A percentile compares a stretch with the other conserved stretches of the same genome.
Conservation (phyloP, 2,113 vertebrate species). For the Lasiurus cinereus region DNA sequence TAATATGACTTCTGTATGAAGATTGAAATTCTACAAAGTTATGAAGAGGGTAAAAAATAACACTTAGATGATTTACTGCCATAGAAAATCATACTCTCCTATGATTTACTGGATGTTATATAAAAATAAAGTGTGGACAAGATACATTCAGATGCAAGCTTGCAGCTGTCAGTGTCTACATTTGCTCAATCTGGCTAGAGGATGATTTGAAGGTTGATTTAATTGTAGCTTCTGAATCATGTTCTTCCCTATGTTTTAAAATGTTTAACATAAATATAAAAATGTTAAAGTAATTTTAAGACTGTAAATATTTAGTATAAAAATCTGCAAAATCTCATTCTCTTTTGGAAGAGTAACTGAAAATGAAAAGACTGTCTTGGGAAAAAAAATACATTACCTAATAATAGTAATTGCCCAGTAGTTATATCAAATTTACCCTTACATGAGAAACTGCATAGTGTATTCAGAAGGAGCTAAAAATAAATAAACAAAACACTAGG, state of each 20-base stretch:
- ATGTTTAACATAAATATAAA: conserved; percentile 81
- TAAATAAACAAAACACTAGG: neutral
- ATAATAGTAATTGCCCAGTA: conserved; percentile 36
- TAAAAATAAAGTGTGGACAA: conserved; percentile 62
- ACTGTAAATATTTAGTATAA: conserved; percentile 84
- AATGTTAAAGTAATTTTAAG: conserved; percentile 65
- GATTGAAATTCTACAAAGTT: conserved; percentile 56
- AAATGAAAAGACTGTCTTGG: conserved; percentile 35
- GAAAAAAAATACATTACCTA: conserved; percentile 58
- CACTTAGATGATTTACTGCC: conserved; percentile 72
- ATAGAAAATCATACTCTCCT: conserved; percentile 55
- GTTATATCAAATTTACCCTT: conserved; percentile 57
- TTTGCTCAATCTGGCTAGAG: conserved; percentile 68
- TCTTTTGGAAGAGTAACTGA: conserved; percentile 1
- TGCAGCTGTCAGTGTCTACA: conserved; percentile 50
- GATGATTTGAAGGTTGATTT: conserved; percentile 81
- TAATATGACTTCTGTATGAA: conserved; percentile 66
- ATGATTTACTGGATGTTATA: conserved; percentile 56
- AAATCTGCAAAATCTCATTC: conserved; percentile 79
- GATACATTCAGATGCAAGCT: conserved; percentile 40
- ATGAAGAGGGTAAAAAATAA: conserved; percentile 70
- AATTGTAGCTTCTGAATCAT: conserved; percentile 73
- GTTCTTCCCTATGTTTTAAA: conserved; percentile 78
- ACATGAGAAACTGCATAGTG: conserved; percentile 57
- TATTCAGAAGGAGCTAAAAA: conserved; percentile 33